Evolutionary conservation across 2,113 vertebrate genomes (phyloP).

Genomic region (Spea bombifrons): DNA sequence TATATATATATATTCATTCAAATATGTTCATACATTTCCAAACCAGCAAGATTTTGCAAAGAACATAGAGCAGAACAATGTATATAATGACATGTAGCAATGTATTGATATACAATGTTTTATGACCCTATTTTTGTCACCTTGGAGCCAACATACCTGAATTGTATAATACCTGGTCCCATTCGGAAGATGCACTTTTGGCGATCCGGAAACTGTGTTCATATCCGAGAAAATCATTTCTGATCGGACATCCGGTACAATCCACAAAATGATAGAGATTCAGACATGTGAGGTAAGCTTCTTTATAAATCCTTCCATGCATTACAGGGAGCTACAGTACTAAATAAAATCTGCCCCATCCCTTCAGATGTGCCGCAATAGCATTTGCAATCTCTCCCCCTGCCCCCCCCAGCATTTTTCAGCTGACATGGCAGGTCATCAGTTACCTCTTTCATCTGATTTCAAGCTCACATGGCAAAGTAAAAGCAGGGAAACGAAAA

Average conservation of each 20-base stretch:
- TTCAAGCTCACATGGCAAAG: constrained; percentile 51
- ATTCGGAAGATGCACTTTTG: constrained; percentile 94
- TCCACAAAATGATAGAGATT: constrained; percentile 71
- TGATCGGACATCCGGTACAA: constrained; percentile 71
- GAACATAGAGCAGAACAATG: too few species aligned
- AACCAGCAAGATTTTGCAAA: too few species aligned
- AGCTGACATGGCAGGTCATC: constrained; percentile 59
- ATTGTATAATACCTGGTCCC: constrained; percentile 95
- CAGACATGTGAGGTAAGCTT: constrained; percentile 62
- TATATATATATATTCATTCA: too few species aligned
- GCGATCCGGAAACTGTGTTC: constrained; percentile 89
- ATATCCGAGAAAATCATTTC: constrained; percentile 98
- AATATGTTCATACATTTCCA: too few species aligned
- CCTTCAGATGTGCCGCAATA: constrained; percentile 53
- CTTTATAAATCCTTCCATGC: constrained; percentile 68
- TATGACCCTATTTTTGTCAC: too few species aligned
- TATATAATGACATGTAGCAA: too few species aligned
- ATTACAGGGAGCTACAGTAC: constrained; percentile 59
- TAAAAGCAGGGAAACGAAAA: constrained; percentile 39
- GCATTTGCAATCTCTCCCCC: constrained; percentile 54
- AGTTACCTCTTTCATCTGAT: constrained; percentile 55
- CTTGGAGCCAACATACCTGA: constrained; percentile 81
- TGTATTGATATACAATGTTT: too few species aligned
- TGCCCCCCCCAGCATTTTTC: constrained; percentile 52
- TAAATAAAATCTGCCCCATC: constrained; percentile 69